phyloP scores from a whole-genome alignment of 2,888 invertebrate species.

The Lycaena phlaeas region DNA sequence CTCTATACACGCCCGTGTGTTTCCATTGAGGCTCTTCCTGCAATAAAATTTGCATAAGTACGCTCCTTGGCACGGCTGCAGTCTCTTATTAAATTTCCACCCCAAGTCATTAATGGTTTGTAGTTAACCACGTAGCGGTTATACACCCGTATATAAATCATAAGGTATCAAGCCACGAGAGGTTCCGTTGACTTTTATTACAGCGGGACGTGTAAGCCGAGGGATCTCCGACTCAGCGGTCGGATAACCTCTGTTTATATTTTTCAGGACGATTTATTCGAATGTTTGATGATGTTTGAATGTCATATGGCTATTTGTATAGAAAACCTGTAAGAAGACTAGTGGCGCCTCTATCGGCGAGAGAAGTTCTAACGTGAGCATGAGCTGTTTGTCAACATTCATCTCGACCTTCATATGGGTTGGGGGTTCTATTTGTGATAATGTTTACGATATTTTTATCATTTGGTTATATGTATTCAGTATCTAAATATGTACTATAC shows the following conservation, averaged over 20 bases:
- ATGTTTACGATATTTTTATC: too few relatives aligned
- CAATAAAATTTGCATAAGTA: slow-evolving; percentile 73
- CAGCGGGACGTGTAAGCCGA: slow-evolving; percentile 46
- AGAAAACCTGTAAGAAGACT: too few relatives aligned
- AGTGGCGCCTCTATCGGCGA: too few relatives aligned
- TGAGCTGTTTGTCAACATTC: too few relatives aligned
- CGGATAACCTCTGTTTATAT: slow-evolving; percentile 51
- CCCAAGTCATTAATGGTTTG: slow-evolving; percentile 71
- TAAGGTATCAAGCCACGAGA: slow-evolving; percentile 48
- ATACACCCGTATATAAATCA: slow-evolving; percentile 58
- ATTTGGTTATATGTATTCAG: too few relatives aligned
- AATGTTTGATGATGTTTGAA: too few relatives aligned
- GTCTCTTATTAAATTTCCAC: slow-evolving; percentile 71
- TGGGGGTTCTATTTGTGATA: too few relatives aligned
- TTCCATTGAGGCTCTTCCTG: slow-evolving; percentile 47
- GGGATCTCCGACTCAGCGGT: slow-evolving; percentile 24
- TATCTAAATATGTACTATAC: too few relatives aligned
- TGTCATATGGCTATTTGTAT: too few relatives aligned
- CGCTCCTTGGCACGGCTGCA: slow-evolving; percentile 55
- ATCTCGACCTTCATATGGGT: too few relatives aligned
- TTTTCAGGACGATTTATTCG: too few relatives aligned
- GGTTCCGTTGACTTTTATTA: slow-evolving; percentile 53
- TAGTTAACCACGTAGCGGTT: slow-evolving; percentile 64
- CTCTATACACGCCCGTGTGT: slow-evolving; percentile 26
- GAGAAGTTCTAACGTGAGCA: too few relatives aligned